phyloP scores from a whole-genome alignment of 1,140 invertebrate species.

The Aphaenogaster rudis region DNA sequence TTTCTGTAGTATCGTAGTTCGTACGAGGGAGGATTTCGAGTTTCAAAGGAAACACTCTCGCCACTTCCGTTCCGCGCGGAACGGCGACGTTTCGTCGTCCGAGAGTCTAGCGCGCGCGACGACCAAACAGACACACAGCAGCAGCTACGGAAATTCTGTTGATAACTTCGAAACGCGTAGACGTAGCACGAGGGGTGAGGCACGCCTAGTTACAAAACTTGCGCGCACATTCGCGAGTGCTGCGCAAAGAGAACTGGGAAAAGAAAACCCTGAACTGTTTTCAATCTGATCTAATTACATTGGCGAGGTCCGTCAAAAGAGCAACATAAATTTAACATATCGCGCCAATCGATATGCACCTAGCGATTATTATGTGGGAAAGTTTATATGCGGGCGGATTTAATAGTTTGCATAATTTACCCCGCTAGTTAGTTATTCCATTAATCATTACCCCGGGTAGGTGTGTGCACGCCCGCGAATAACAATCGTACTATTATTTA shows the following conservation, averaged over 20 bases:
- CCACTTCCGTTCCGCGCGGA: slow-evolving; percentile 16
- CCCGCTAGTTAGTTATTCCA: slow-evolving; percentile 74
- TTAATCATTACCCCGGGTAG: slow-evolving; percentile 71
- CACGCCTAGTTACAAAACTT: no score
- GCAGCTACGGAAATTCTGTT: not conserved
- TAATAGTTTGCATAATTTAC: slow-evolving; percentile 78
- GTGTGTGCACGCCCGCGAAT: slow-evolving; percentile 70
- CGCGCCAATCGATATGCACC: slow-evolving; percentile 62
- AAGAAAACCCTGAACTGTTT: not conserved
- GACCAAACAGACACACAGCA: not conserved
- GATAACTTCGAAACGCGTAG: not conserved
- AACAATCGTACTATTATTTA: slow-evolving; percentile 75
- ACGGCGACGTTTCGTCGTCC: not conserved
- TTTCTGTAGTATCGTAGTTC: slow-evolving; percentile 67
- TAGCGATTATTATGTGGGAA: slow-evolving; percentile 74
- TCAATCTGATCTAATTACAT: slow-evolving; percentile 34
- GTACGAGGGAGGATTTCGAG: slow-evolving; percentile 30
- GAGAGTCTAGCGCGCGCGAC: not conserved
- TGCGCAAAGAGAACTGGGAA: not conserved
- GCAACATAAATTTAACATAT: slow-evolving; percentile 63
- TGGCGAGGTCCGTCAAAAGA: slow-evolving; percentile 18
- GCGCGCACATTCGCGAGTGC: not conserved
- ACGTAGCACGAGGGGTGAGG: not conserved
- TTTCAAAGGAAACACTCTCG: slow-evolving; percentile 67
- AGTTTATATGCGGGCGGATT: slow-evolving; percentile 73